Base-by-base conservation (phyloP, 2,888 invertebrate species). In the Dermolepida albohirtum region DNA sequence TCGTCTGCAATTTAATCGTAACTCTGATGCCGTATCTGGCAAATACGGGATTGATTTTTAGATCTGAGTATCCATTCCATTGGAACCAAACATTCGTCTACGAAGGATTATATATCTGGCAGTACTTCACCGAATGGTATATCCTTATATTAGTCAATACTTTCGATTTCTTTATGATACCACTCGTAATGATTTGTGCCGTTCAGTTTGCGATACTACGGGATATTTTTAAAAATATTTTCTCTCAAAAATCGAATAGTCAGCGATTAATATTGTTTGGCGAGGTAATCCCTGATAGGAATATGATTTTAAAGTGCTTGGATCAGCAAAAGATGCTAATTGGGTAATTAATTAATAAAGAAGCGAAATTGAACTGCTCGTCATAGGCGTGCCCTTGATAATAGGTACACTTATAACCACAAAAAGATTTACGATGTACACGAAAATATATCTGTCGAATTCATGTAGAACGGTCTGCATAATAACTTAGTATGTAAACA, bases 301-400 rank as follows among this genome's bases (percentile, higher is more conserved):
- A 70, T 11, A 66, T 73, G 41, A 39, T 73, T 5, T 12, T 62
- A 8, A 68, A 68, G 29, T 70, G 73, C 29, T 55, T 74, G 52
- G 49, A 68, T 10, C 74, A 73, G 27, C 74, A 74, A 52, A 22
- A 69, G 41, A 65, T 72, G 59, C 67, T 74, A 29, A 54, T 72
- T 22, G 27, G 51, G 73, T 73, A 66, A 67, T 4, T 2, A 22
- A 22, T 22, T 22, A 2, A 22, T 22, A 22, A 22, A n/a, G n/a
- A n/a, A n/a, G n/a, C n/a, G n/a, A n/a, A n/a, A n/a, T n/a, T n/a
- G n/a, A n/a, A n/a, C n/a, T n/a, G n/a, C n/a, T n/a, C n/a, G n/a
- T n/a, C n/a, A n/a, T n/a, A n/a, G n/a, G n/a, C n/a, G n/a, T n/a
- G n/a, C n/a, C n/a, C n/a, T n/a, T n/a, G n/a, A n/a, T n/a, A n/a